Base-by-base conservation (phyloP, 2,888 invertebrate species). In the Helicoverpa assulta region DNA sequence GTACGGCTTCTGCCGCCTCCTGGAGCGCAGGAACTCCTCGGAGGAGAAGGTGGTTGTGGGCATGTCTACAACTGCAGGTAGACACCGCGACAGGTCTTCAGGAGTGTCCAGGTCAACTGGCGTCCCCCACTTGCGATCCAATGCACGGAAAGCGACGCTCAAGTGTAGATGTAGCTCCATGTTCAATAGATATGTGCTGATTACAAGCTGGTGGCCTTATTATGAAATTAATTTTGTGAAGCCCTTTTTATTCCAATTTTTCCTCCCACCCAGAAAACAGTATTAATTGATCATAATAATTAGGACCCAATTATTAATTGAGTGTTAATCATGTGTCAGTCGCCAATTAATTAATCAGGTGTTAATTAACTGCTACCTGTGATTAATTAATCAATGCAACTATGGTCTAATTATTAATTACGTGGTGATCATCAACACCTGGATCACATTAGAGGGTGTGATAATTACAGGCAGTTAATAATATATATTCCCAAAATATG, bases 101-200 rank as follows among this genome's bases (percentile, higher is more conserved):
- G 87, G 67, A 6, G 82, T 82, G 3, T 91, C 90, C 70, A 93
- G 81, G 71, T 93, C 91, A 0, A 93, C 78, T 0, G 91, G 81
- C 1, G 73, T 80, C 0, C 93, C 93, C 93, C 93, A 93, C 80
- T 93, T 92, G 47, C 81, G 79, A 67, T 93, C 92, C 76, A 93
- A 76, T 26, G 88, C 89, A 29, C 92, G 89, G 63, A 89, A 93
- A 4, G 90, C 90, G 18, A 85, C 88, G 2, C 90, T 85, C 50
- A 92, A 82, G 80, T 92, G 92, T n/a, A 91, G 78, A 80, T 93
- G 92, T 0, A 91, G 79, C 58, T 92, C 92, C 92, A 92, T 93
- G 72, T 69, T 85, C 7, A 29, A 60, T 40, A 47, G 43, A 43
- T 43, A 16, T 43, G 47, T n/a, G 12, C 6, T 47, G 47, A 47